Conservation (phyloP, 2,888 invertebrate species). For the Oligia latruncula region DNA sequence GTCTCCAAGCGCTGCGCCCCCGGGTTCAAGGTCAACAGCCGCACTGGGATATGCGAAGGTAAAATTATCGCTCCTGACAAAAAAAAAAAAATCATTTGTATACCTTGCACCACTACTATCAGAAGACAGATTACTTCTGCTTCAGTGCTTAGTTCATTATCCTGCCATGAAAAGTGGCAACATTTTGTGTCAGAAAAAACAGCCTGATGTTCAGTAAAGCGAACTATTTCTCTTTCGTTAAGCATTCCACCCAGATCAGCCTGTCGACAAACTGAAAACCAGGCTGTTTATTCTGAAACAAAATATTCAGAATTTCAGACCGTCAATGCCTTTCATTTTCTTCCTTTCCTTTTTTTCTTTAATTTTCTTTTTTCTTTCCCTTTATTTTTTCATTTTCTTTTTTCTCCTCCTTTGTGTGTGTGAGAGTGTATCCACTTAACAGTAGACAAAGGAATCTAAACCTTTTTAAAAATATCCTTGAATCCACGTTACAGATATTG, state of each 20-base stretch:
- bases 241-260: too few species aligned
- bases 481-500: slow-evolving; percentile 92
- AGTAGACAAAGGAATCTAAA: not conserved
- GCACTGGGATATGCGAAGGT: slow-evolving; percentile 91
- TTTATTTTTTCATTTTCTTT: too few species aligned
- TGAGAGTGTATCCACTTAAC: not conserved
- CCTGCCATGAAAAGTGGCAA: not conserved
- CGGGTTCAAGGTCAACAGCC: slow-evolving; percentile 91
- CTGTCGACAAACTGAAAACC: too few species aligned
- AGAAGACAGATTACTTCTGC: not conserved
- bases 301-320: too few species aligned
- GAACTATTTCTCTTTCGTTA: too few species aligned
- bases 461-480: not conserved
- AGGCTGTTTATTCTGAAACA: too few species aligned
- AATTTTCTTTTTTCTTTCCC: too few species aligned
- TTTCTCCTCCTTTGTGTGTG: not conserved
- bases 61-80: not conserved
- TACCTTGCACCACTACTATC: too few species aligned
- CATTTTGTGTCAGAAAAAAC: not conserved
- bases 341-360: too few species aligned
- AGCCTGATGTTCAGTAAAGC: not conserved
- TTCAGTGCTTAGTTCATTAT: not conserved
- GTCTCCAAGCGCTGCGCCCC: slow-evolving; percentile 91
- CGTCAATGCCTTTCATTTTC: too few species aligned
- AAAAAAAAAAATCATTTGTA: not conserved